These are phyloP conservation scores for Druon quercuslanigerum DNA, from an alignment of 1,140 invertebrate genomes.

Conservation along the genomic window DNA sequence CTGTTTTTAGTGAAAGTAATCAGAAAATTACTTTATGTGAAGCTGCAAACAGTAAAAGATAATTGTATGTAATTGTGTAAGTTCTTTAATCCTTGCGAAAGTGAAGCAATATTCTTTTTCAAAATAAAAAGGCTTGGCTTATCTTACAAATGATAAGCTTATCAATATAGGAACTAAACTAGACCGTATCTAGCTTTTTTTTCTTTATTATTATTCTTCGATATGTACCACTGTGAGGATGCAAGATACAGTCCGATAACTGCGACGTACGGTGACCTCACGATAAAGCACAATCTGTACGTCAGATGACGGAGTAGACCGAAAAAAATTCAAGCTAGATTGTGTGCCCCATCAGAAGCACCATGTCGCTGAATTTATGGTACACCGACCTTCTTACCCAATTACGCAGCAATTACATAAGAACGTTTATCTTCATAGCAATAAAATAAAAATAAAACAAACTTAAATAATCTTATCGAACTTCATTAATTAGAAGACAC, in stretches of 20 bases:
- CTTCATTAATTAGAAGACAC: no score
- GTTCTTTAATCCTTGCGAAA: not conserved
- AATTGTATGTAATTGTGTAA: not conserved
- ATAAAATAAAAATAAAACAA: no score
- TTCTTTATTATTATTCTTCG: not conserved
- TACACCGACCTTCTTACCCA: not conserved
- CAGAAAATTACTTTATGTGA: no score
- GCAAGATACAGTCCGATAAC: not conserved
- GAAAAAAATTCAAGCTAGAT: not conserved
- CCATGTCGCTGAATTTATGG: not conserved
- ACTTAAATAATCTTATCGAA: no score
- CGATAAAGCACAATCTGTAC: not conserved
- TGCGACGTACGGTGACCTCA: not conserved
- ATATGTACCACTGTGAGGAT: not conserved
- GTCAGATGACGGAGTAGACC: not conserved
- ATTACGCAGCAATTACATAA: not conserved
- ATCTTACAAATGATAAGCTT: not conserved
- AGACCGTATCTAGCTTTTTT: slow-evolving; percentile 12
- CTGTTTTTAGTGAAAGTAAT: no score
- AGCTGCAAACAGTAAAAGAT: not conserved
- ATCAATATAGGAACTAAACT: slow-evolving; percentile 13
- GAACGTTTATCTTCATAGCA: no score
- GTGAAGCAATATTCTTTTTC: not conserved
- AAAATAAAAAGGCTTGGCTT: not conserved
- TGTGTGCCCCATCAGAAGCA: not conserved